Percentiles rank a stretch among this genome's conserved stretches.
Evolutionary conservation across 37 sponge, comb jelly and placozoan genomes (phyloP).

Genomic region (Ephydatia muelleri): DNA sequence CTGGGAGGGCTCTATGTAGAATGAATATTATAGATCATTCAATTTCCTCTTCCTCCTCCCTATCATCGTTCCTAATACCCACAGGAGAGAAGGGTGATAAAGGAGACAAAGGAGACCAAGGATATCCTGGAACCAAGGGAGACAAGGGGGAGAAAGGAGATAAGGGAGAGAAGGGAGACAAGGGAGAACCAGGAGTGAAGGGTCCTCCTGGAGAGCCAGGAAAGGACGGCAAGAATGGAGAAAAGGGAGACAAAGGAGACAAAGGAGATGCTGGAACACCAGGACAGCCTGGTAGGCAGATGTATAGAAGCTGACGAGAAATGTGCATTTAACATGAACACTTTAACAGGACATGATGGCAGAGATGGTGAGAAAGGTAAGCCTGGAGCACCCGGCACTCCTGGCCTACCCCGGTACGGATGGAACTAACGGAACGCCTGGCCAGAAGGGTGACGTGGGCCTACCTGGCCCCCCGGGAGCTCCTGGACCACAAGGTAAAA

Average conservation of each 20-base stretch:
- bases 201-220: too few relatives aligned
- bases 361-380: neutral
- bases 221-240: too few relatives aligned
- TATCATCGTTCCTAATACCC: neutral
- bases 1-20: too few relatives aligned
- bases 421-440: neutral
- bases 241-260: too few relatives aligned
- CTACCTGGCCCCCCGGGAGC: neutral
- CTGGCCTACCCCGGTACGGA: neutral
- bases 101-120: slow-evolving; percentile 63
- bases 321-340: too few relatives aligned
- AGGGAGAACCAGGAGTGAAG: slow-evolving; percentile 25
- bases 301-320: neutral
- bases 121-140: neutral
- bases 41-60: neutral
- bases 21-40: neutral
- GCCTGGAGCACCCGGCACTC: neutral
- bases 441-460: neutral
- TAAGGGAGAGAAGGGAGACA: neutral
- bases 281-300: slow-evolving; percentile 27
- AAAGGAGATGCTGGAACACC: too few relatives aligned
- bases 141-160: neutral
- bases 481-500: neutral
- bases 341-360: slow-evolving; percentile 3
- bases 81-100: slow-evolving; percentile 41